These are phyloP conservation scores for Scaptomyza flava DNA, from an alignment of 2,888 invertebrate genomes.

Conservation along the genomic window DNA sequence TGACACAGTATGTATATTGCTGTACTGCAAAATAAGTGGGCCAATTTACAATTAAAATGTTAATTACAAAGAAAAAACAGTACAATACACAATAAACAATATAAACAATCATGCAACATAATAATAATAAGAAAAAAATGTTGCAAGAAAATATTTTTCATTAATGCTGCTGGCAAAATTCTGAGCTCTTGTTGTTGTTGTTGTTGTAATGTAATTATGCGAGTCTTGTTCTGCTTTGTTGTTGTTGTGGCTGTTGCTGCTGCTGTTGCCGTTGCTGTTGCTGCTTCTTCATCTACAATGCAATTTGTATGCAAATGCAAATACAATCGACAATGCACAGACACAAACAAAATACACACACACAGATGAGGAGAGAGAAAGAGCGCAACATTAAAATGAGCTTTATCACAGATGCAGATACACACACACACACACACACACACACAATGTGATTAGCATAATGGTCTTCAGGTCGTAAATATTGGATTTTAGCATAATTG, in stretches of 20 bases:
- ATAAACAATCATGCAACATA: slow-evolving; percentile 39
- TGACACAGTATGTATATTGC: slow-evolving; percentile 35
- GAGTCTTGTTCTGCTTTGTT: slow-evolving; percentile 53
- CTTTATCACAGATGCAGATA: slow-evolving; percentile 44
- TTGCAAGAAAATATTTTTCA: slow-evolving; percentile 17
- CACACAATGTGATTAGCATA: slow-evolving; percentile 67
- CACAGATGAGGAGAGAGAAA: neutral
- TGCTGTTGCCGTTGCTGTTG: slow-evolving; percentile 50
- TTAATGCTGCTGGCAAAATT: slow-evolving; percentile 40
- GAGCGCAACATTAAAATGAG: slow-evolving; percentile 29
- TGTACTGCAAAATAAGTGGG: slow-evolving; percentile 28
- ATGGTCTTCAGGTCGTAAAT: slow-evolving; percentile 68
- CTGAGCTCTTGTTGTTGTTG: slow-evolving; percentile 27
- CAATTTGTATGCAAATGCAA: slow-evolving; percentile 78
- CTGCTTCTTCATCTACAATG: slow-evolving; percentile 73
- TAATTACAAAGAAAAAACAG: slow-evolving; percentile 39
- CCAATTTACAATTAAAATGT: slow-evolving; percentile 53
- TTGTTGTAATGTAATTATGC: slow-evolving; percentile 60
- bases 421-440: slow-evolving; percentile 24
- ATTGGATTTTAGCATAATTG: slow-evolving; percentile 77
- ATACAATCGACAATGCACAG: slow-evolving; percentile 72
- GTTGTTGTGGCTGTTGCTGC: slow-evolving; percentile 33
- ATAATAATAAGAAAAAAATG: slow-evolving; percentile 2
- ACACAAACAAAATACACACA: slow-evolving; percentile 26
- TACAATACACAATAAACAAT: slow-evolving; percentile 24